Conservation (phyloP, 1,140 invertebrate genomes). For the Gryllus bimaculatus region DNA sequence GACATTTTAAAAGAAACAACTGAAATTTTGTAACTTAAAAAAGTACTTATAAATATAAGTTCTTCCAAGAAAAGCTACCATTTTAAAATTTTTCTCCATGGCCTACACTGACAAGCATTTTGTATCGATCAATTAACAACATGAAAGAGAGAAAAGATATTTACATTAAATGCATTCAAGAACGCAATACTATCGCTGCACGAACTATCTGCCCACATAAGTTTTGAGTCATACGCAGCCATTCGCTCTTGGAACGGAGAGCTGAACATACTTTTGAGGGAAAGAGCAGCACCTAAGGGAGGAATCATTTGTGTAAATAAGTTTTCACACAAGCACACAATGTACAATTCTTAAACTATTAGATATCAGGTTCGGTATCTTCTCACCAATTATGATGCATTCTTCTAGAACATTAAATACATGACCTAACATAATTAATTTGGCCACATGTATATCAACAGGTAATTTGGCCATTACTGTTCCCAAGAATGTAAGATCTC, state of each 20-base stretch:
- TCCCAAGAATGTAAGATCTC: constrained; percentile 84
- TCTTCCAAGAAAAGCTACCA: neutral
- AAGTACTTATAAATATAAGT: no score
- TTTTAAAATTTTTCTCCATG: neutral
- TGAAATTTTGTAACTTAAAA: no score
- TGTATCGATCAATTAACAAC: neutral
- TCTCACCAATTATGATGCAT: constrained; percentile 73
- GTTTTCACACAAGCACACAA: neutral
- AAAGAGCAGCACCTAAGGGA: constrained; percentile 59
- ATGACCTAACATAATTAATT: constrained; percentile 80
- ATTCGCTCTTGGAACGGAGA: constrained; percentile 59
- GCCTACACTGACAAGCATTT: no score
- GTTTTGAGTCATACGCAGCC: constrained; percentile 64
- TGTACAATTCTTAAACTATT: neutral
- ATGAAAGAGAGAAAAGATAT: constrained; percentile 17
- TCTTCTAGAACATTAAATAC: constrained; percentile 79
- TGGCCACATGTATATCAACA: constrained; percentile 69
- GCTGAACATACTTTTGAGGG: constrained; percentile 70
- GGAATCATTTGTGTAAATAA: no score
- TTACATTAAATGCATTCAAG: constrained; percentile 67
- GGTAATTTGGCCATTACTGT: constrained; percentile 72
- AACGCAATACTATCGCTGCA: constrained; percentile 78
- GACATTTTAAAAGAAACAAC: no score
- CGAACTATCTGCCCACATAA: constrained; percentile 69
- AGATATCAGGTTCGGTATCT: neutral